Evolutionary conservation across 1,140 invertebrate species (phyloP), one percentile per base, ranked within the genome.

Genomic region (Megalopta genalis): DNA sequence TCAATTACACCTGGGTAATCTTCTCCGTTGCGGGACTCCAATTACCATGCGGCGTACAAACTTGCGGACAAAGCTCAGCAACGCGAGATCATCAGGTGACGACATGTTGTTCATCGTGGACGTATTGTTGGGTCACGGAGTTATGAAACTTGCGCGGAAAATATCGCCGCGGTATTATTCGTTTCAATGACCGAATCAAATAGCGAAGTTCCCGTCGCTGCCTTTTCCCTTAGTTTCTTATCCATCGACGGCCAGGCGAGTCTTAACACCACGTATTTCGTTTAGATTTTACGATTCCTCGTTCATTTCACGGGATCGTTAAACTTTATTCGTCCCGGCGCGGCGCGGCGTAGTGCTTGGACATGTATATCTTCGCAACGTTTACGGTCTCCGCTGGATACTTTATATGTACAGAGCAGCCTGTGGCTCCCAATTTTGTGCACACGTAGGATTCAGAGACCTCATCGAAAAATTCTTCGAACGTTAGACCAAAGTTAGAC

Each of bases 1-100:
- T 68, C 80, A 66, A 79, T 82, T 78, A 72, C 57, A 71, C 21
- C 16, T 12, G 59, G n/a, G 54, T 76, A 64, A 80, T 68, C 59
- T 78, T 57, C 32, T 6, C 8, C 14, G 49, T 49, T 39, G 37
- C 18, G n/a, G 54, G 37, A 52, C n/a, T 64, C 23, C 18, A 62
- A 52, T 65, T 73, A 59, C 59, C 25, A 27, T 27, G 14, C 52
- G 60, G 25, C 67, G 66, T 64, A 25, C 42, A 49, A 79, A 77
- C 80, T 62, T 39, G 69, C 49, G 16, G 46, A 82, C 57, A 72
- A 52, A 79, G 64, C 69, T 73, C 39, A n/a, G 37, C 76, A 62
- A 68, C n/a, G 32, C 23, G 14, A 57, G 12, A 60, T 71, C 52
- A 42, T 52, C 49, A 54, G 39, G n/a, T 39, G 25, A 9, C 12